These are phyloP conservation scores for Apis cerana DNA, from an alignment of 1,140 invertebrate genomes.

Conservation along the genomic window DNA sequence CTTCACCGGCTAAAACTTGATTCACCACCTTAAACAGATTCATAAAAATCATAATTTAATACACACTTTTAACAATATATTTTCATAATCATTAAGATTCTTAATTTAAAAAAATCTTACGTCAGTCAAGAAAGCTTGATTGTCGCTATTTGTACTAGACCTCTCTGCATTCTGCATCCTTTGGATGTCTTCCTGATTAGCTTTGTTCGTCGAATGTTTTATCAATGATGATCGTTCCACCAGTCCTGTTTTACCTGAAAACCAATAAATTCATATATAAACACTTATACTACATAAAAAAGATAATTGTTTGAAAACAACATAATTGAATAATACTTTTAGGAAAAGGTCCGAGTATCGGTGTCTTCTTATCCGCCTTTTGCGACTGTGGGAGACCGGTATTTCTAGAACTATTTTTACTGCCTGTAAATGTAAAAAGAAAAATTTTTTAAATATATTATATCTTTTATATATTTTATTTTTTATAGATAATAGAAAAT, in stretches of 20 bases:
- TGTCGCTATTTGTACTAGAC: conserved; percentile 90
- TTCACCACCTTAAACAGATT: conserved; percentile 87
- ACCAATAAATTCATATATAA: not conserved
- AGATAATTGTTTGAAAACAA: not conserved
- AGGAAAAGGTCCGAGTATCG: conserved; percentile 89
- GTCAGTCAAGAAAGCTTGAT: conserved; percentile 93
- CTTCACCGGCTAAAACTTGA: conserved; percentile 96
- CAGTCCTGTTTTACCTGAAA: conserved; percentile 84
- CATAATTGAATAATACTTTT: conserved; percentile 76
- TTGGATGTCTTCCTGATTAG: conserved; percentile 85
- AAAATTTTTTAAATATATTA: no score
- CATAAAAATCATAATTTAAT: not conserved
- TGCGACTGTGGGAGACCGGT: conserved; percentile 69
- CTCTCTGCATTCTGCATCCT: conserved; percentile 86
- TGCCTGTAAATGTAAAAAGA: conserved; percentile 64
- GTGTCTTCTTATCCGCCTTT: conserved; percentile 82
- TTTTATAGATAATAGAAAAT: no score
- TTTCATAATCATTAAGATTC: no score
- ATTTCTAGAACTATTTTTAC: conserved; percentile 78
- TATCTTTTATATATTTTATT: not conserved
- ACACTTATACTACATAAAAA: no score
- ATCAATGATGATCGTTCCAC: conserved; percentile 95
- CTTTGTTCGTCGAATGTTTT: conserved; percentile 87
- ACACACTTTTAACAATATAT: no score
- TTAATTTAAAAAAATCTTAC: conserved; percentile 78